Evolutionary conservation across 2,113 vertebrate species (phyloP).

Genomic region (Lontra canadensis): DNA sequence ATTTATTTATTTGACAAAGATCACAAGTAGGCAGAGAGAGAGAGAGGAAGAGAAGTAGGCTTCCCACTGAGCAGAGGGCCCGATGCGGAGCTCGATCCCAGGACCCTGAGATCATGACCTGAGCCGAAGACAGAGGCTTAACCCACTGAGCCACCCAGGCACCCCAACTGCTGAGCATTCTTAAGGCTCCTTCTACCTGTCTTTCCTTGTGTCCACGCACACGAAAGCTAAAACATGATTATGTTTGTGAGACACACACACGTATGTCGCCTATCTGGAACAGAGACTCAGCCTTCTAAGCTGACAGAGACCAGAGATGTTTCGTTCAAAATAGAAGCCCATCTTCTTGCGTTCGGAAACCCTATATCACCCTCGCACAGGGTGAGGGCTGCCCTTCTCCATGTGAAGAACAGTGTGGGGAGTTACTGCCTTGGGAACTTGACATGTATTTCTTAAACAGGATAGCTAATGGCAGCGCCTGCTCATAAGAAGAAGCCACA

Average conservation of each 20-base stretch:
- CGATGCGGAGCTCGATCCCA: no score
- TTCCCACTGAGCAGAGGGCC: no score
- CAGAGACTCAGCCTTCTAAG: neutral
- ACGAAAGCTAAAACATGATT: neutral
- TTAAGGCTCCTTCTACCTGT: neutral
- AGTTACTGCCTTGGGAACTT: neutral
- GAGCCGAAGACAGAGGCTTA: no score
- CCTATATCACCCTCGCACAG: neutral
- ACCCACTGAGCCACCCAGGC: no score
- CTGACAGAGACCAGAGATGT: neutral
- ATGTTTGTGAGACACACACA: neutral
- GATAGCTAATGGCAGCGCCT: neutral
- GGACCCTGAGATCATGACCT: no score
- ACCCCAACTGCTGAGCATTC: neutral
- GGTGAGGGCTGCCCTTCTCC: neutral
- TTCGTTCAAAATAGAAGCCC: neutral
- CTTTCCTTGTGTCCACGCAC: neutral
- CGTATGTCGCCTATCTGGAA: neutral
- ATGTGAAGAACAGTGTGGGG: no score
- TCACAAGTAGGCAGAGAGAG: no score
- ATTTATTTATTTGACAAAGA: no score
- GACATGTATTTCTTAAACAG: fast-evolving
- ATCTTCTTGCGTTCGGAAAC: neutral
- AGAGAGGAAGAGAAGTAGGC: no score
- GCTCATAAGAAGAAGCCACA: neutral